Evolutionary conservation across 1,140 invertebrate species (phyloP).

Genomic region (Brachionus manjavacas): DNA sequence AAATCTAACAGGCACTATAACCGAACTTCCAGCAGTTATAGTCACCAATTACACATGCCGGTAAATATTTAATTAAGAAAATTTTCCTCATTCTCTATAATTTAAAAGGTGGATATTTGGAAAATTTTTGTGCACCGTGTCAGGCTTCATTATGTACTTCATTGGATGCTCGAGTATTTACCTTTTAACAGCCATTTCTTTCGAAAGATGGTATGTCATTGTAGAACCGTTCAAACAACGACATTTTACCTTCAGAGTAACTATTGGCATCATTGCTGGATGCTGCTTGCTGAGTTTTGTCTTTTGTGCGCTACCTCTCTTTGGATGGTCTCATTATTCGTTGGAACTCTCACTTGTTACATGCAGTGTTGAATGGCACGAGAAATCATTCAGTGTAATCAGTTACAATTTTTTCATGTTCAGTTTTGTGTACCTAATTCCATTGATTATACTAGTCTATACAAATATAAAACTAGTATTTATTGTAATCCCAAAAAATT

Average conservation of each 20-base stretch:
- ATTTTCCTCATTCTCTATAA: background rate
- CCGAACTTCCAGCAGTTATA: background rate
- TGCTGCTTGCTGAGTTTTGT: background rate
- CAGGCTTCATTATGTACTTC: conserved; percentile 35
- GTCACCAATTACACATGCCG: conserved; percentile 14
- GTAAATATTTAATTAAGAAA: background rate
- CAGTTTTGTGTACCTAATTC: background rate
- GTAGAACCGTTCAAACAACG: background rate
- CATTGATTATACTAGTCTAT: background rate
- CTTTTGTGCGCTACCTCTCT: background rate
- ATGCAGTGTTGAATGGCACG: conserved; percentile 38
- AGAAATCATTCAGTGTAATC: background rate
- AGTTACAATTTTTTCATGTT: conserved; percentile 34
- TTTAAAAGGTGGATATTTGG: conserved; percentile 9
- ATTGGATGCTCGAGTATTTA: conserved; percentile 39
- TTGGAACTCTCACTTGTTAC: background rate
- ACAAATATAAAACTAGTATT: conserved; percentile 1
- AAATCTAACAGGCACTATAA: conserved; percentile 46
- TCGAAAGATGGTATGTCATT: conserved; percentile 31
- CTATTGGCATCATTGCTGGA: background rate
- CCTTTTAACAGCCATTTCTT: background rate
- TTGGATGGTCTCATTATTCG: conserved; percentile 32
- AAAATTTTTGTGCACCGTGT: background rate
- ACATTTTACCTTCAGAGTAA: background rate
- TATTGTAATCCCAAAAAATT: background rate